phyloP scores from a whole-genome alignment of 1,140 invertebrate species.

The Lepidurus apus region DNA sequence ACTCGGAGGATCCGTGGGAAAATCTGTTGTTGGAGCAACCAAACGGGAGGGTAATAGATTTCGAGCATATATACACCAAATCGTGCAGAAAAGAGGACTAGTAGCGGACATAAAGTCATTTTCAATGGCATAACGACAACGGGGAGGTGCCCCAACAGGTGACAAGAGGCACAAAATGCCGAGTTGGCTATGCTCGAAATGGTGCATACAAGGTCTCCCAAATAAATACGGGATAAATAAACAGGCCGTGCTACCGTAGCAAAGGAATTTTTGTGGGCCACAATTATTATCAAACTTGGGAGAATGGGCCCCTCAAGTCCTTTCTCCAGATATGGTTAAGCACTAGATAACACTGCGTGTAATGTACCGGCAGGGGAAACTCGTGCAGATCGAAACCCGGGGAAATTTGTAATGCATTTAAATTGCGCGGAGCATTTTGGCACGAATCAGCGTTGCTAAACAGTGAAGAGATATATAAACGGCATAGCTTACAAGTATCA shows the following conservation, averaged over 20 bases:
- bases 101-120: background rate
- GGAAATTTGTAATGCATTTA: background rate
- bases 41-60: background rate
- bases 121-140: background rate
- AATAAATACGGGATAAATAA: background rate
- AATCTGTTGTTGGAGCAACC: background rate
- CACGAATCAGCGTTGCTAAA: background rate
- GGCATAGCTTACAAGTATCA: slow-evolving; percentile 2
- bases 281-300: no score
- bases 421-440: slow-evolving; percentile 6
- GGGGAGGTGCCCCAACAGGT: background rate
- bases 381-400: slow-evolving; percentile 13
- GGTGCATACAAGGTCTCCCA: background rate
- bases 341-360: background rate
- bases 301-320: no score
- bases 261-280: background rate
- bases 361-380: background rate
- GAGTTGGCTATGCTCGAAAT: slow-evolving; percentile 1
- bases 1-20: slow-evolving; percentile 4
- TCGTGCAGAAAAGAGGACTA: no score
- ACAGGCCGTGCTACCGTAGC: background rate
- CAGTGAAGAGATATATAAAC: background rate
- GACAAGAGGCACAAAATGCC: slow-evolving; percentile 14
- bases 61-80: background rate
- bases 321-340: background rate